phyloP scores from a whole-genome alignment of 2,113 vertebrate species.

The Xiphorhynchus elegans region DNA sequence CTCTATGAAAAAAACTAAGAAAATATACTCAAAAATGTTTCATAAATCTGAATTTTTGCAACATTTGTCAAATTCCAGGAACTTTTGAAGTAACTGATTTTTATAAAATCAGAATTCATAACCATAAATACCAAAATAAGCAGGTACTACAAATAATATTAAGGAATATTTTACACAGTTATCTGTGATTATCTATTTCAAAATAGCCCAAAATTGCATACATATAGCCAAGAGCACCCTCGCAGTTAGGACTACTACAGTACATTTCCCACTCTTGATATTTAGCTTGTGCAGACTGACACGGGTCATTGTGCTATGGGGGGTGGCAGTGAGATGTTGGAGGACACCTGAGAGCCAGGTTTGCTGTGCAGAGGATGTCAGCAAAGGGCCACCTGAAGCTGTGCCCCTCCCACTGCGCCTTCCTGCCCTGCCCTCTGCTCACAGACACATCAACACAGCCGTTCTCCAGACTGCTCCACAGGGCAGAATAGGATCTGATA shows the following conservation, averaged over 20 bases:
- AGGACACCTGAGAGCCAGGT: fast-evolving
- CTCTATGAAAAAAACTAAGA: background rate
- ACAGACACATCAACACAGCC: background rate
- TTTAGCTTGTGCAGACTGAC: background rate
- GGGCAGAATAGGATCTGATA: background rate
- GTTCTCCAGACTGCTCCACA: background rate
- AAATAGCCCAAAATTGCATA: background rate
- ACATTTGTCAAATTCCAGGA: background rate
- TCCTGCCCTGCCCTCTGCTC: background rate
- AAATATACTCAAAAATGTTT: background rate
- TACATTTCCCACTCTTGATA: background rate
- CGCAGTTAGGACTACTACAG: background rate
- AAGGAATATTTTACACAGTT: background rate
- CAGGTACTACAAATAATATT: background rate
- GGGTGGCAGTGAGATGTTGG: background rate
- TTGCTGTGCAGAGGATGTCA: background rate
- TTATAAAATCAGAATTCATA: background rate
- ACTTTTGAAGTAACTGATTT: background rate
- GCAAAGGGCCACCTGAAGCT: background rate
- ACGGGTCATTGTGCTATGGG: fast-evolving
- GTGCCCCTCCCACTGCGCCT: background rate
- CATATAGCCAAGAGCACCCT: background rate
- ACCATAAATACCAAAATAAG: background rate
- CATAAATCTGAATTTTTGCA: background rate
- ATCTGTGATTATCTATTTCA: background rate